Evolutionary conservation across 2,797 vertebrate genomes (phyloP).

Genomic region (Myiotriccus ornatus): DNA sequence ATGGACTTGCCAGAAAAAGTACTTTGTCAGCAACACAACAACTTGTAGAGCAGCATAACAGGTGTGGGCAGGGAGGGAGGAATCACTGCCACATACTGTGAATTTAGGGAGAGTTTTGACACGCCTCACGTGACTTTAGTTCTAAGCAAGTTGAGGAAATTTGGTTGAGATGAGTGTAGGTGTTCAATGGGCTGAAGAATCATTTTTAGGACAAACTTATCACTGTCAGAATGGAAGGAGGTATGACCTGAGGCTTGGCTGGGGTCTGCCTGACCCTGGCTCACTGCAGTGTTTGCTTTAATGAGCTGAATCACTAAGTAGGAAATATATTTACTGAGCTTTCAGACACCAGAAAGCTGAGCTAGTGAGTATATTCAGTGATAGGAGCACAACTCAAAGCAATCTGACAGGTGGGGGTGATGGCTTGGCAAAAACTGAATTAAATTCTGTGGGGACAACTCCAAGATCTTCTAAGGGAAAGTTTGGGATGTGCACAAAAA

Average conservation of each 20-base stretch:
- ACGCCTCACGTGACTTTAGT: background rate
- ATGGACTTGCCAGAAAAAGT: background rate
- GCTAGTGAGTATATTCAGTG: background rate
- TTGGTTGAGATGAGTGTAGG: background rate
- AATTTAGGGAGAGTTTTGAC: background rate
- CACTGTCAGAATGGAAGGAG: background rate
- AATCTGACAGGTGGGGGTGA: background rate
- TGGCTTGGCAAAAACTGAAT: background rate
- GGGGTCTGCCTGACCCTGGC: background rate
- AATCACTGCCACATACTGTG: accelerated
- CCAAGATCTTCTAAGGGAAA: background rate
- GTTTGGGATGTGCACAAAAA: background rate
- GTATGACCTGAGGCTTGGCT: background rate
- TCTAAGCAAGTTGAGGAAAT: background rate
- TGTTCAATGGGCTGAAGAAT: background rate
- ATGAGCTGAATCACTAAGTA: background rate
- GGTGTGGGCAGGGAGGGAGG: background rate
- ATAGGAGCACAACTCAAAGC: background rate
- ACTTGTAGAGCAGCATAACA: accelerated
- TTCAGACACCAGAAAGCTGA: background rate
- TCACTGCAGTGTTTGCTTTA: background rate
- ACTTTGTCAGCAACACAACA: background rate
- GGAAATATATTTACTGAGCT: background rate
- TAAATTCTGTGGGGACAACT: background rate
- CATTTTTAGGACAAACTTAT: background rate